Evolutionary conservation across 2,113 vertebrate genomes (phyloP).

Genomic region (Forbesichthys agassizii): DNA sequence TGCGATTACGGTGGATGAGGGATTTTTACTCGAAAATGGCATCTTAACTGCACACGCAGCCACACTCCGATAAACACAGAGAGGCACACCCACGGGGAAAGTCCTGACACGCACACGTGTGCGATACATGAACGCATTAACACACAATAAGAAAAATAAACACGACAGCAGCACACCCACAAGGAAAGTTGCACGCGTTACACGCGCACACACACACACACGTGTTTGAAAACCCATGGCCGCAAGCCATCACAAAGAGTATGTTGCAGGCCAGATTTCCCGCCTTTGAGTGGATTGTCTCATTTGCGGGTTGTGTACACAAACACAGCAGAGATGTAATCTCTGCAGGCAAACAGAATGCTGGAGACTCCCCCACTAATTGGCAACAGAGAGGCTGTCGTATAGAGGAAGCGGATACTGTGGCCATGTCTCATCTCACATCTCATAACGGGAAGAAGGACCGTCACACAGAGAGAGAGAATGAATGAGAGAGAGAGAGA

Average conservation of each 20-base stretch:
- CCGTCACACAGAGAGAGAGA: not conserved
- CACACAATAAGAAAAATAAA: not conserved
- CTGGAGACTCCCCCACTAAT: constrained; percentile 60
- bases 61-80: not conserved
- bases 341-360: constrained; percentile 58
- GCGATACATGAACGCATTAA: too few relatives aligned
- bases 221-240: not conserved
- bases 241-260: not conserved
- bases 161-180: not conserved
- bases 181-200: not conserved
- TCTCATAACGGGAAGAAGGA: constrained; percentile 49
- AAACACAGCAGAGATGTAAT: constrained; percentile 61
- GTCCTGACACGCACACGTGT: not conserved
- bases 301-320: constrained; percentile 61
- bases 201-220: not conserved
- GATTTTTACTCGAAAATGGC: not conserved
- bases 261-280: constrained; percentile 35
- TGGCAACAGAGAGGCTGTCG: constrained; percentile 67
- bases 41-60: not conserved
- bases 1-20: constrained; percentile 21
- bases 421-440: constrained; percentile 52
- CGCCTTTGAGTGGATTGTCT: constrained; percentile 52
- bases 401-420: constrained; percentile 45
- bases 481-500: not conserved
- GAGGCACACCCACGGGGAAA: not conserved